Conservation (phyloP, 2,797 vertebrate genomes). For the Labeo calbasu region DNA sequence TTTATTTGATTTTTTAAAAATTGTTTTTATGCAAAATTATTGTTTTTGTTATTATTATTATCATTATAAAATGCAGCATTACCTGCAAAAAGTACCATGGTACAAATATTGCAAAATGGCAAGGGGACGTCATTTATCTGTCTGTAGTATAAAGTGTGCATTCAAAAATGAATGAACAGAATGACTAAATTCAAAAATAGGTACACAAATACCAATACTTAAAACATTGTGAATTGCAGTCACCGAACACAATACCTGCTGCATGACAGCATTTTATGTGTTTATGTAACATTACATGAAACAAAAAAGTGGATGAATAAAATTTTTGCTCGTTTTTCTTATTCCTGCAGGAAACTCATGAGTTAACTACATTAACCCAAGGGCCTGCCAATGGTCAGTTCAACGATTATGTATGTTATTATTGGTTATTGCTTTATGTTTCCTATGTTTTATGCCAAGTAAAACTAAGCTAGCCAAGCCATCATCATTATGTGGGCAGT, state of each 20-base stretch:
- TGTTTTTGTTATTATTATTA: no score
- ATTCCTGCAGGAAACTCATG: neutral
- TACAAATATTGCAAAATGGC: neutral
- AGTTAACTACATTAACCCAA: neutral
- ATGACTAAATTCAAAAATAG: neutral
- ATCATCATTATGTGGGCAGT: neutral
- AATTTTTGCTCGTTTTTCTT: neutral
- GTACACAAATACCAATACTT: neutral
- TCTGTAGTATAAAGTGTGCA: neutral
- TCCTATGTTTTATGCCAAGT: conserved; percentile 3
- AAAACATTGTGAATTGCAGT: neutral
- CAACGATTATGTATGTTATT: neutral
- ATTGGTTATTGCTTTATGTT: neutral
- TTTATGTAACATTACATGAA: neutral
- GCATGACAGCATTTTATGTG: neutral
- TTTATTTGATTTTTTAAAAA: no score
- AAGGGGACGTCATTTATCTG: neutral
- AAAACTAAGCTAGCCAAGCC: neutral
- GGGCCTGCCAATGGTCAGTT: neutral
- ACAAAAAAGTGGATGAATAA: no score
- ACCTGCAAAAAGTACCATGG: neutral
- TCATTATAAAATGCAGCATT: no score
- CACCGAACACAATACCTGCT: neutral
- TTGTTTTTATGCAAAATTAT: no score
- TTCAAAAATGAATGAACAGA: neutral